Evolutionary conservation across 1,140 invertebrate species (phyloP).

Genomic region (Phymorhynchus buccinoides): DNA sequence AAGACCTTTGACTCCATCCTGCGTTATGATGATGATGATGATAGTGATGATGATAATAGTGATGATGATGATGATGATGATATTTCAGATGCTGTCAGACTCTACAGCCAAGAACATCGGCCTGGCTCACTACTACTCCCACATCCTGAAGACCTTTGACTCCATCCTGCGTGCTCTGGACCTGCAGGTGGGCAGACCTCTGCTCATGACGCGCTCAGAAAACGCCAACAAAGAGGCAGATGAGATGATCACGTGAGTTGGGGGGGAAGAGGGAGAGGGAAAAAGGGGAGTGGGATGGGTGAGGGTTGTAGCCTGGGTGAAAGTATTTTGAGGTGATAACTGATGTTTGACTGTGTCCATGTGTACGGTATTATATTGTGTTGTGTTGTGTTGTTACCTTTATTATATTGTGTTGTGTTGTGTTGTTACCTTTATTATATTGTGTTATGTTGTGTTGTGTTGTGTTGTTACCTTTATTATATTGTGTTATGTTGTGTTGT

Average conservation of each 20-base stretch:
- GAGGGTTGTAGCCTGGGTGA: no score
- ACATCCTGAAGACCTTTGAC: slow-evolving; percentile 95
- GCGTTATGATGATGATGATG: no score
- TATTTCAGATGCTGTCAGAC: slow-evolving; percentile 79
- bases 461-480: no score
- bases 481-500: no score
- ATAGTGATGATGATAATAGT: no score
- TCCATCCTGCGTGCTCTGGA: slow-evolving; percentile 97
- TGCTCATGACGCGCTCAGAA: slow-evolving; percentile 96
- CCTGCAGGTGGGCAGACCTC: slow-evolving; percentile 92
- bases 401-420: no score
- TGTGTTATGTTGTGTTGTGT: no score
- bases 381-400: no score
- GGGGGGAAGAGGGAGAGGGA: background rate
- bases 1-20: slow-evolving; percentile 97
- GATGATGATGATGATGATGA: no score
- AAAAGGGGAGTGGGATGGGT: background rate
- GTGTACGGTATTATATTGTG: no score
- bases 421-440: no score
- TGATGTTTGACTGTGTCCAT: background rate
- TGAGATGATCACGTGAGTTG: slow-evolving; percentile 87
- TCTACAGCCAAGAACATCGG: slow-evolving; percentile 96
- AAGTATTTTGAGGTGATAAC: background rate
- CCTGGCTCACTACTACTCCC: slow-evolving; percentile 95
- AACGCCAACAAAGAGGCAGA: slow-evolving; percentile 97